Evolutionary conservation across 2,797 vertebrate species (phyloP).

Genomic region (Onychomys torridus): DNA sequence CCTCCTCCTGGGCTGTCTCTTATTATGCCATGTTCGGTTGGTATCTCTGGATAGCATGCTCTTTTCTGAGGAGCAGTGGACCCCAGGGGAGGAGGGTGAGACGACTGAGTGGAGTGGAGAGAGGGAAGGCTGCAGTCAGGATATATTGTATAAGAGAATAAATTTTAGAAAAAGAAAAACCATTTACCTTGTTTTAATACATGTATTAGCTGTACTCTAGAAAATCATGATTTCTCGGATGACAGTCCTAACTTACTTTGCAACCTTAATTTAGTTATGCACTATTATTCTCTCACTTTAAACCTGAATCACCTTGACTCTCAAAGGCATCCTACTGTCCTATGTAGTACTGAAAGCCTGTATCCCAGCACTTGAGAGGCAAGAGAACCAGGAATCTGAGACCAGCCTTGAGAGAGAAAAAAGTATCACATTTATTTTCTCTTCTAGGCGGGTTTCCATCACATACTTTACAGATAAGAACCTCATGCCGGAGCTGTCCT

Average conservation of each 20-base stretch:
- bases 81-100: not conserved
- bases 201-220: not conserved
- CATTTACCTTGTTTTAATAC: not conserved
- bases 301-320: not conserved
- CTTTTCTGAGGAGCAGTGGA: not conserved
- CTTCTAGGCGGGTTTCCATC: not conserved
- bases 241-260: not conserved
- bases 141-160: not conserved
- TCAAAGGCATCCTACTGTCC: not conserved
- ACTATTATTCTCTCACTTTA: not conserved
- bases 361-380: not conserved
- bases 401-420: not conserved
- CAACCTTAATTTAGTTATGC: not conserved
- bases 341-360: not conserved
- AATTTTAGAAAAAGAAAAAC: not conserved
- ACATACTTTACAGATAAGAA: not conserved
- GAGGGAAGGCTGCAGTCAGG: not conserved
- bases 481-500: constrained; percentile 6
- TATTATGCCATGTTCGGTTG: not conserved
- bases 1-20: not conserved
- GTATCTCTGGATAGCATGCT: not conserved
- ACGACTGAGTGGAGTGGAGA: not conserved
- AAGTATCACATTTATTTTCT: not conserved
- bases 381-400: not conserved
- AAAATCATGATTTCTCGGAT: not conserved